phyloP scores from a whole-genome alignment of 2,888 invertebrate genomes.

The Ormyrus nitidulus region DNA sequence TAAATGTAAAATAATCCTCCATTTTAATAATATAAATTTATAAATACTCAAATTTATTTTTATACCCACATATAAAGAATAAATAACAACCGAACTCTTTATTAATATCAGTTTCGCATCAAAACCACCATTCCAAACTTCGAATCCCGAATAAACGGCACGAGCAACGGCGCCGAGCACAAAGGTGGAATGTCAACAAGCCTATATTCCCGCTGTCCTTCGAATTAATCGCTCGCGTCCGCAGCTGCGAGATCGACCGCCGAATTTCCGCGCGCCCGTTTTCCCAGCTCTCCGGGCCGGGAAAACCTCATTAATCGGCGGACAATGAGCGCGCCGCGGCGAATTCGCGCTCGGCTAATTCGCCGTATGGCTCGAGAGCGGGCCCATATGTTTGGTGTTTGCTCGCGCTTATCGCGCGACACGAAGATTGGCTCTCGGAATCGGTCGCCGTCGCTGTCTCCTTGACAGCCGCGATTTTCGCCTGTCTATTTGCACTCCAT shows the following conservation, averaged over 20 bases:
- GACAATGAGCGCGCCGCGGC: not conserved
- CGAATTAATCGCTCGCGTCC: not conserved
- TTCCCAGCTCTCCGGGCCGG: too few species aligned
- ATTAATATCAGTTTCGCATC: not conserved
- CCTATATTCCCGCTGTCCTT: too few species aligned
- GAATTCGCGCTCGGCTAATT: not conserved
- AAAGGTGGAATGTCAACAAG: too few species aligned
- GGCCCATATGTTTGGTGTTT: constrained; percentile 43
- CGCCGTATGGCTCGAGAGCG: constrained; percentile 2
- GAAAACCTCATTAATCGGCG: constrained; percentile 6
- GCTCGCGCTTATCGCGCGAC: constrained; percentile 14
- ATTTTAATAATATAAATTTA: not conserved
- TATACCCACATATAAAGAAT: not conserved
- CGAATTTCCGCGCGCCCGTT: too few species aligned
- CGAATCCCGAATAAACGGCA: too few species aligned
- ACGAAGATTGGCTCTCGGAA: not conserved
- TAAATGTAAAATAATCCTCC: not conserved
- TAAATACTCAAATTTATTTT: not conserved
- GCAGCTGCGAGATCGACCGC: too few species aligned
- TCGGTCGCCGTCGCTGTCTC: not conserved
- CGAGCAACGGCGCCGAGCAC: too few species aligned
- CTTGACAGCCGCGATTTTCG: not conserved
- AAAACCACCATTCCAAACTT: too few species aligned
- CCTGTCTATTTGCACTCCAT: not conserved
- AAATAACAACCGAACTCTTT: not conserved